Conservation (phyloP, 2,797 vertebrate genomes). For the Philypnodon macrostomus region DNA sequence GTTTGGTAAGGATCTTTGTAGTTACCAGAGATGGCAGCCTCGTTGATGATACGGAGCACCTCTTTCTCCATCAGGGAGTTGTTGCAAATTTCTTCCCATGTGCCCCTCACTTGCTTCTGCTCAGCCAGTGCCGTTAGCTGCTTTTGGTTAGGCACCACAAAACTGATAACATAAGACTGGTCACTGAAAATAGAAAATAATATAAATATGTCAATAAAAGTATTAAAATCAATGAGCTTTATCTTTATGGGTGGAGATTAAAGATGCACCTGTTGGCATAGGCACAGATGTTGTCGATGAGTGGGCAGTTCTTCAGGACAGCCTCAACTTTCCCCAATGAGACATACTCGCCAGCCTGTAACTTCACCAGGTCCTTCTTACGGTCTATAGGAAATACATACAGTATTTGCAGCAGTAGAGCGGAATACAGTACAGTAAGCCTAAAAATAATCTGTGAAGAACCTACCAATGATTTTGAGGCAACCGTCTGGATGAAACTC, state of each 20-base stretch:
- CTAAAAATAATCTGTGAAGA: neutral
- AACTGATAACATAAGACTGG: slow-evolving; percentile 94
- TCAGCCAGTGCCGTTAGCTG: slow-evolving; percentile 84
- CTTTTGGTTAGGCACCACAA: slow-evolving; percentile 96
- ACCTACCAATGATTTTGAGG: slow-evolving; percentile 94
- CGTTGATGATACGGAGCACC: slow-evolving; percentile 86
- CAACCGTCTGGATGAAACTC: slow-evolving; percentile 91
- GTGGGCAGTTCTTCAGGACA: slow-evolving; percentile 89
- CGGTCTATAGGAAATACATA: slow-evolving; percentile 80
- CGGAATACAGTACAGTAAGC: neutral
- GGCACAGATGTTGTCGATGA: slow-evolving; percentile 96
- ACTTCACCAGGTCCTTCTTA: slow-evolving; percentile 96
- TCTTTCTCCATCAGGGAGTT: slow-evolving; percentile 87
- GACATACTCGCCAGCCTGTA: slow-evolving; percentile 96
- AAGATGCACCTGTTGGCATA: slow-evolving; percentile 90
- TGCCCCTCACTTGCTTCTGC: slow-evolving; percentile 82
- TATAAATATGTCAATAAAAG: neutral
- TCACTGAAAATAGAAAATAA: slow-evolving; percentile 79
- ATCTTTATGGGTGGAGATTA: neutral
- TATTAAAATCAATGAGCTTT: neutral
- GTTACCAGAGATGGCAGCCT: slow-evolving; percentile 86
- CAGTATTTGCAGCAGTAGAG: neutral
- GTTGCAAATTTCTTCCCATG: slow-evolving; percentile 92
- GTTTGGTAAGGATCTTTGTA: neutral
- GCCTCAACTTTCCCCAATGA: slow-evolving; percentile 98